A percentile compares a stretch with the other conserved stretches of the same genome.
Evolutionary conservation across 2,888 invertebrate species (phyloP).

Genomic region (Drosophila yooni): DNA sequence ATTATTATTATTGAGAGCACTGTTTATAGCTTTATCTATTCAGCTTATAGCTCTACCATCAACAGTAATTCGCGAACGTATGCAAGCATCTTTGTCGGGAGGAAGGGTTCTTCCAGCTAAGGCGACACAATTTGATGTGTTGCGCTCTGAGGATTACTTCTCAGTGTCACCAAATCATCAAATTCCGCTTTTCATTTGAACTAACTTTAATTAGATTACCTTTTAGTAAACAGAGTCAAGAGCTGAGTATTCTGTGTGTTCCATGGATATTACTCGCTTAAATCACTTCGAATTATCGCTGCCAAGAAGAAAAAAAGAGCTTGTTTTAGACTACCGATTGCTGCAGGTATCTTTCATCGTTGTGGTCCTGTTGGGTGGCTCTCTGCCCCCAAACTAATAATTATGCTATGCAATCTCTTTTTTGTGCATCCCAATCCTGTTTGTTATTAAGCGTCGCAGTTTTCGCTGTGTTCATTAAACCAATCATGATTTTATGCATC

Average conservation of each 20-base stretch:
- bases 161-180: neutral
- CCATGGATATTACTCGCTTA: neutral
- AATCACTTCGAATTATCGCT: neutral
- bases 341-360: neutral
- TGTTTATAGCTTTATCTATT: neutral
- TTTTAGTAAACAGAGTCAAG: neutral
- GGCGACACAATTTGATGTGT: neutral
- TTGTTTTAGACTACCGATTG: neutral
- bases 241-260: neutral
- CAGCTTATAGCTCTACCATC: neutral
- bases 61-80: neutral
- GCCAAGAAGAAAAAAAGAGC: neutral
- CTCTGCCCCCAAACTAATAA: neutral
- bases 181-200: neutral
- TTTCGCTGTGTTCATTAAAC: slow-evolving; percentile 24
- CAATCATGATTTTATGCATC: slow-evolving; percentile 5
- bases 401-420: neutral
- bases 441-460: neutral
- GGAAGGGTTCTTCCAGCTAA: neutral
- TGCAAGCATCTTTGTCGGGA: neutral
- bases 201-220: neutral
- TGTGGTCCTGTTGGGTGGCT: too few species aligned
- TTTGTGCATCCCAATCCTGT: too few species aligned
- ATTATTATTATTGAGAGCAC: neutral
- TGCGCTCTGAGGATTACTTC: neutral